These are phyloP conservation scores for Platycheirus albimanus DNA, from an alignment of 2,888 invertebrate genomes.

Conservation along the genomic window DNA sequence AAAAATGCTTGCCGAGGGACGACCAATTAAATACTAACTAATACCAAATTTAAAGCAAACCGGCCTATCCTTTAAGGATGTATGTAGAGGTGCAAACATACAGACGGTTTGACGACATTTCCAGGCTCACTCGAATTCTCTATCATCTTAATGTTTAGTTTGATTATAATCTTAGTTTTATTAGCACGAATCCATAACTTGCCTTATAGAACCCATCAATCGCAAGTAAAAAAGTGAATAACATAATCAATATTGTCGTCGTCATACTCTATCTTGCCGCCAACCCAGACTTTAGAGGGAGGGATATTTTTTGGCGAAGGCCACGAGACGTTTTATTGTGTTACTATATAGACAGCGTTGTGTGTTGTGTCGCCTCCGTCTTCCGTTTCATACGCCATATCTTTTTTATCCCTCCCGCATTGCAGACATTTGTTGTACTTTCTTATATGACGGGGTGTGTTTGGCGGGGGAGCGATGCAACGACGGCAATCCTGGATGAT, in stretches of 20 bases:
- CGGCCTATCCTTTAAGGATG: no score
- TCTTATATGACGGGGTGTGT: not conserved
- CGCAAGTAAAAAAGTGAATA: no score
- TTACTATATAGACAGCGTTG: not conserved
- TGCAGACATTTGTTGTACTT: slow-evolving; percentile 17
- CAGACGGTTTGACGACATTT: no score
- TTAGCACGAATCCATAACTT: no score
- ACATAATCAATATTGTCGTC: slow-evolving; percentile 20
- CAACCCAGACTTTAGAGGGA: slow-evolving; percentile 10
- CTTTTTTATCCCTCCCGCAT: slow-evolving; percentile 13
- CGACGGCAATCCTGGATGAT: slow-evolving; percentile 6
- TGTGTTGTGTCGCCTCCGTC: not conserved
- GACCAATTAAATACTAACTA: no score
- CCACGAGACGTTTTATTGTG: slow-evolving; percentile 54
- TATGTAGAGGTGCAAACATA: no score
- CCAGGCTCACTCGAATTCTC: no score
- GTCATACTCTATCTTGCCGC: slow-evolving; percentile 24
- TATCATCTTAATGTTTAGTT: no score
- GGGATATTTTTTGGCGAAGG: slow-evolving; percentile 38
- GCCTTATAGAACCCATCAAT: no score
- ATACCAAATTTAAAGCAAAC: no score
- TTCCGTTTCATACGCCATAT: not conserved
- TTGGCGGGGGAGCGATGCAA: not conserved
- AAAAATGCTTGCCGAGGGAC: no score
- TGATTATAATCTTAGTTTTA: no score